Base-by-base conservation (phyloP, 2,797 vertebrate species). In the Dallia pectoralis region DNA sequence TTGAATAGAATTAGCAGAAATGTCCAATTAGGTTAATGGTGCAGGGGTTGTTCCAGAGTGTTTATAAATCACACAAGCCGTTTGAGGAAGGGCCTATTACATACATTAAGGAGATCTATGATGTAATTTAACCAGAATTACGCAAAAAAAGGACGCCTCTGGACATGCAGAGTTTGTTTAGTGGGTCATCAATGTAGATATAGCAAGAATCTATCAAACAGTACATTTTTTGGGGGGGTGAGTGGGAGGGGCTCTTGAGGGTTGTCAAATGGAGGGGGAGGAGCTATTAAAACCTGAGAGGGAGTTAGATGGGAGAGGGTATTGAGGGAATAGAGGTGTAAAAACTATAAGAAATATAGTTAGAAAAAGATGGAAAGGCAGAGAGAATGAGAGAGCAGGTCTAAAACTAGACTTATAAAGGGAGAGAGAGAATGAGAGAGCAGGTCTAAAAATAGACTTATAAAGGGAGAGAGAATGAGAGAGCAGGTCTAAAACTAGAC, bases 91-190 rank as follows among this genome's bases (percentile, higher is more conserved):
- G 40, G 30, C 18, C 67, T 62, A 15, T 72, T 84, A 71, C 71
- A 44, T 32, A 76, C 44, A 75, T 77, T 72, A 48, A 79, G 77
- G 36, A 9, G 75, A 82, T 81, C 77, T 77, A 76, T 74, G 76
- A 77, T 79, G 36, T 40, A 5, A 40, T 40, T 40, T 40, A 9
- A 1, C 36, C 36, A 40, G 5, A 6, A 40, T 40, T 9, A 40
- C 5, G 36, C 36, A 7, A 40, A 40, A 81, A 77, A 66, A 69
- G 25, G 40, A 53, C 22, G 78, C 79, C 67, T 71, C 27, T 0
- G 73, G 82, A 49, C 66, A 47, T 22, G 47, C 69, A 25, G 19
- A 53, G 56, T 22, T 62, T 7, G 40, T 18, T 36, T 40, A 36
- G 33, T 22, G 40, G 64, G 40, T 33, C 64, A 22, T 19, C 8